Evolutionary conservation across 1,140 invertebrate genomes (phyloP).

Genomic region (Metopolophium dirhodum): DNA sequence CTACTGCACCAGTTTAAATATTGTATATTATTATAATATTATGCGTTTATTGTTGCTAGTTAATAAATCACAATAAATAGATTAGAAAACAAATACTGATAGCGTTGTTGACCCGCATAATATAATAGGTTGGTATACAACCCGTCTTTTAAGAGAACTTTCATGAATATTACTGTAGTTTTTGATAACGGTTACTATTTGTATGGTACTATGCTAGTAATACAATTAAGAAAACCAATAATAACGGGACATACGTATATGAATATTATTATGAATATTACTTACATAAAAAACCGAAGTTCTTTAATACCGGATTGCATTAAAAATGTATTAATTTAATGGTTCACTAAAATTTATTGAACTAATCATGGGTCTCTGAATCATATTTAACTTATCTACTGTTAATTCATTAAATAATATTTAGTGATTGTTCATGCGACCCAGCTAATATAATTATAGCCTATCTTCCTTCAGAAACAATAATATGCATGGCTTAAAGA

Average conservation of each 20-base stretch:
- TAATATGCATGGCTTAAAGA: no score
- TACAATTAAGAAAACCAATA: neutral
- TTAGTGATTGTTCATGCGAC: no score
- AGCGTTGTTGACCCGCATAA: neutral
- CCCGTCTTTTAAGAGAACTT: neutral
- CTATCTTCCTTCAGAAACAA: no score
- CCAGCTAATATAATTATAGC: no score
- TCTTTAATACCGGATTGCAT: no score
- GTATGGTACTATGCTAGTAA: neutral
- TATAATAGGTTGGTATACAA: neutral
- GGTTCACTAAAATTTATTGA: no score
- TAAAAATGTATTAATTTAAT: no score
- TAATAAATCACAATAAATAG: neutral
- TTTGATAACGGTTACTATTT: neutral
- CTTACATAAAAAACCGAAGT: no score
- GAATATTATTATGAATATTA: no score
- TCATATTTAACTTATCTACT: no score
- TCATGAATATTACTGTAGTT: neutral
- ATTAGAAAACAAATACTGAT: slow-evolving; percentile 13
- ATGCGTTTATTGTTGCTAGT: neutral
- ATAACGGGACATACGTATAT: neutral
- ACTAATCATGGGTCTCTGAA: no score
- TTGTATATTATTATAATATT: neutral
- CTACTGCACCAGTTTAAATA: neutral
- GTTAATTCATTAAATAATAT: no score